These are phyloP conservation scores for Calephelis virginiensis DNA, from an alignment of 1,140 invertebrate genomes.

Conservation along the genomic window DNA sequence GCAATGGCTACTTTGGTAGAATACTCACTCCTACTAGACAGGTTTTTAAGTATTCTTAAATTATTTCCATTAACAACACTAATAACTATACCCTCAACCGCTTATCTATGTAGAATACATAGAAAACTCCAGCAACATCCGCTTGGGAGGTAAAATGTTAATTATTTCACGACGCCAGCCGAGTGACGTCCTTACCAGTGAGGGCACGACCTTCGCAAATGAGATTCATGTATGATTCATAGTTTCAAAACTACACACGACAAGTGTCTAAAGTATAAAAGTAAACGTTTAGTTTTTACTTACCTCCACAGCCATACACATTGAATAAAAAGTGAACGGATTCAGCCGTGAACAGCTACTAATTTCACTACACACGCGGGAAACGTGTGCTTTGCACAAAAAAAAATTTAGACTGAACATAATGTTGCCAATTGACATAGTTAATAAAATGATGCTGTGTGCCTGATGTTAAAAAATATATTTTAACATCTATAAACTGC, in stretches of 20 bases:
- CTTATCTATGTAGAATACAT: neutral
- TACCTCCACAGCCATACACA: conserved; percentile 79
- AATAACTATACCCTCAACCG: neutral
- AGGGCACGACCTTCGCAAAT: conserved; percentile 54
- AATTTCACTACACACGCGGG: conserved; percentile 68
- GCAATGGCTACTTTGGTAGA: no score
- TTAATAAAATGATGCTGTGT: no score
- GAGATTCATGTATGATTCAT: conserved; percentile 17
- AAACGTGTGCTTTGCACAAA: conserved; percentile 71
- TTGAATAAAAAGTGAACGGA: conserved; percentile 78
- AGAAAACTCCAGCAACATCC: conserved; percentile 30
- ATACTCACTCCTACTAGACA: no score
- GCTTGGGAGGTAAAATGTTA: conserved; percentile 43
- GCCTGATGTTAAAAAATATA: no score
- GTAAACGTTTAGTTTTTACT: conserved; percentile 36
- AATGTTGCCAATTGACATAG: conserved; percentile 32
- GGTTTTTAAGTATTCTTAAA: no score
- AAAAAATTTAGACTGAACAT: conserved; percentile 51
- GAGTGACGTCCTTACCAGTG: conserved; percentile 47
- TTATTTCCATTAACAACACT: no score
- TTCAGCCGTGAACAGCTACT: conserved; percentile 73
- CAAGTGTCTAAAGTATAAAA: neutral
- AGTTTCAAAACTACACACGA: conserved; percentile 1
- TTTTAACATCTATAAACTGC: no score
- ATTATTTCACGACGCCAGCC: conserved; percentile 50